Evolutionary conservation across 2,888 invertebrate species (phyloP).

Genomic region (Argyra leucocephala): DNA sequence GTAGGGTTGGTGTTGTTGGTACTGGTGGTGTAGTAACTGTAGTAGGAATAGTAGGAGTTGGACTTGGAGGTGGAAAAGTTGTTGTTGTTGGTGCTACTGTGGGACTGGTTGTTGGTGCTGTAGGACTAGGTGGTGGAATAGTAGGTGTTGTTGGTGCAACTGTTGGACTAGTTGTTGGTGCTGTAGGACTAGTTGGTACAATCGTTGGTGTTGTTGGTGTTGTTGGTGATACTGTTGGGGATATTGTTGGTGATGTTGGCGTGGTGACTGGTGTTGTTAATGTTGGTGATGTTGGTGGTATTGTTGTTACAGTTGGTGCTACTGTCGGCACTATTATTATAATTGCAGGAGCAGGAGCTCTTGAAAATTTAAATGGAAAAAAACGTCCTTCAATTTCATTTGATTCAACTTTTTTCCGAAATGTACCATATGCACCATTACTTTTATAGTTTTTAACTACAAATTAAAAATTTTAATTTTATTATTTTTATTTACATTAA

Average conservation of each 20-base stretch:
- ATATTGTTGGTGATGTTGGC: background rate
- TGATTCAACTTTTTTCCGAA: background rate
- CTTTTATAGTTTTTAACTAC: too few relatives aligned
- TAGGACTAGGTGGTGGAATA: background rate
- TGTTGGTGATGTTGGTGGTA: background rate
- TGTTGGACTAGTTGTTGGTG: background rate
- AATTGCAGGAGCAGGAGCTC: background rate
- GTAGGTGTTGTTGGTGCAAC: background rate
- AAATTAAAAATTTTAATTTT: too few relatives aligned
- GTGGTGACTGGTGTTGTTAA: background rate
- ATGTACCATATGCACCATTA: too few relatives aligned
- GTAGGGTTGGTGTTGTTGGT: background rate
- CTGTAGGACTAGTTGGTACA: background rate
- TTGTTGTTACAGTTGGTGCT: background rate
- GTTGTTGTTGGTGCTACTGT: background rate
- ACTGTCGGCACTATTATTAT: background rate
- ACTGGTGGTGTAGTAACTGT: background rate
- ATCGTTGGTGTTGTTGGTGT: background rate
- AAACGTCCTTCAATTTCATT: background rate
- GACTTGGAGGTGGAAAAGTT: background rate
- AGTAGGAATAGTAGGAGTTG: background rate
- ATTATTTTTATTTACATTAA: too few relatives aligned
- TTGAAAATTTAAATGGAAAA: background rate
- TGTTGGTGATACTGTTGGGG: background rate
- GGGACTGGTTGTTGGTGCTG: background rate